Evolutionary conservation across 2,797 vertebrate genomes (phyloP).

Genomic region (Typhlichthys eigenmanni): DNA sequence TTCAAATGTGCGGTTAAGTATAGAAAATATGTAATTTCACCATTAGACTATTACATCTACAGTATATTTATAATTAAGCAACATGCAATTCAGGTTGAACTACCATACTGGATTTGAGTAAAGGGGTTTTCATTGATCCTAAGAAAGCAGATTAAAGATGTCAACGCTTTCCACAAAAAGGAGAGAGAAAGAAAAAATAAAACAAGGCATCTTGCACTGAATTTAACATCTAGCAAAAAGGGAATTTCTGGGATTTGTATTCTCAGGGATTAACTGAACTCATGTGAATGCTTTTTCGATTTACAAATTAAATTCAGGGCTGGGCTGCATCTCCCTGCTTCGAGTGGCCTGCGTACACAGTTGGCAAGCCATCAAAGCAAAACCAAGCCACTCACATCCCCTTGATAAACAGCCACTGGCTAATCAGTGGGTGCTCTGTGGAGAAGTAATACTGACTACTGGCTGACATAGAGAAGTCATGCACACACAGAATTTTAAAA

Average conservation of each 20-base stretch:
- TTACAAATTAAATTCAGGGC: constrained; percentile 15
- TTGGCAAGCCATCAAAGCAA: neutral
- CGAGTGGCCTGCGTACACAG: neutral
- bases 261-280: constrained; percentile 13
- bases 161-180: constrained; percentile 2
- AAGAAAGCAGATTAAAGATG: constrained; percentile 8
- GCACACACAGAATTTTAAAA: constrained; percentile 35
- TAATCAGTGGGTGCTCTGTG: constrained; percentile 36
- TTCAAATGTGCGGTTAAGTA: constrained; percentile 62
- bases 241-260: constrained; percentile 25
- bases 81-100: constrained; percentile 43
- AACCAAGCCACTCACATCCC: constrained; percentile 6
- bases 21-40: constrained; percentile 65
- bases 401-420: constrained; percentile 18
- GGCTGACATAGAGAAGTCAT: constrained; percentile 46
- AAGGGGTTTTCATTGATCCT: constrained; percentile 40
- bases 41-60: constrained; percentile 43
- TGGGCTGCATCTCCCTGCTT: constrained; percentile 9
- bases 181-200: constrained; percentile 9
- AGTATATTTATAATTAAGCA: constrained; percentile 20
- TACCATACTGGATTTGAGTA: constrained; percentile 15
- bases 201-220: neutral
- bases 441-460: constrained; percentile 65
- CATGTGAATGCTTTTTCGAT: constrained; percentile 26
- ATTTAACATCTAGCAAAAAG: constrained; percentile 15